phyloP scores from a whole-genome alignment of 1,140 invertebrate species.

The Phocides pigmalion region DNA sequence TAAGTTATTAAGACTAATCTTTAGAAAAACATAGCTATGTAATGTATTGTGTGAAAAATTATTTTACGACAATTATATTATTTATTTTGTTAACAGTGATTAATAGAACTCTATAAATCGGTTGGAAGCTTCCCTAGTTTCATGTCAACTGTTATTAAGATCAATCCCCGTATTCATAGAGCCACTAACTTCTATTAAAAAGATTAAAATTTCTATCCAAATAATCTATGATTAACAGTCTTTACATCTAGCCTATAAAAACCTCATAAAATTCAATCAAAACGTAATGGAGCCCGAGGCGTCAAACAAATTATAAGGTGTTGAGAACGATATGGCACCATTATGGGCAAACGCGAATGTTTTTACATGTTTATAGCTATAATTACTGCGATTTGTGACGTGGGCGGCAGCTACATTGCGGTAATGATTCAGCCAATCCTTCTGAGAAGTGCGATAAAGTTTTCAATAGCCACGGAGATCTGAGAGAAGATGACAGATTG shows the following conservation, averaged over 20 bases:
- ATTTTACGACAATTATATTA: no score
- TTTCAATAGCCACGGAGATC: conserved; percentile 23
- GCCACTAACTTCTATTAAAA: neutral
- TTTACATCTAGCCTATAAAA: conserved; percentile 12
- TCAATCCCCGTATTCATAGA: no score
- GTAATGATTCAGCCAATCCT: conserved; percentile 36
- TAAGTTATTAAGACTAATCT: no score
- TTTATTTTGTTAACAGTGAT: no score
- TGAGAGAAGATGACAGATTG: conserved; percentile 26
- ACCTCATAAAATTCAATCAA: conserved; percentile 24
- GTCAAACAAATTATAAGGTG: conserved; percentile 28
- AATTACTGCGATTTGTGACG: conserved; percentile 14
- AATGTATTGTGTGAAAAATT: no score
- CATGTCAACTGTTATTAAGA: no score
- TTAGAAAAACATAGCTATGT: no score
- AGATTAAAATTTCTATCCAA: neutral
- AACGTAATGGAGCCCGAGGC: conserved; percentile 8
- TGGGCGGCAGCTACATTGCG: conserved; percentile 35
- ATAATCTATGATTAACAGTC: neutral
- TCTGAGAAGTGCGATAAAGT: conserved; percentile 36
- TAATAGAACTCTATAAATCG: no score
- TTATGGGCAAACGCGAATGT: conserved; percentile 21
- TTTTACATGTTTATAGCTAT: conserved; percentile 29
- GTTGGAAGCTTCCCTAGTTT: no score
- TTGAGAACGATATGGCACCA: conserved; percentile 13